These are phyloP conservation scores for Pionites leucogaster DNA, from an alignment of 2,113 vertebrate species.

Conservation along the genomic window DNA sequence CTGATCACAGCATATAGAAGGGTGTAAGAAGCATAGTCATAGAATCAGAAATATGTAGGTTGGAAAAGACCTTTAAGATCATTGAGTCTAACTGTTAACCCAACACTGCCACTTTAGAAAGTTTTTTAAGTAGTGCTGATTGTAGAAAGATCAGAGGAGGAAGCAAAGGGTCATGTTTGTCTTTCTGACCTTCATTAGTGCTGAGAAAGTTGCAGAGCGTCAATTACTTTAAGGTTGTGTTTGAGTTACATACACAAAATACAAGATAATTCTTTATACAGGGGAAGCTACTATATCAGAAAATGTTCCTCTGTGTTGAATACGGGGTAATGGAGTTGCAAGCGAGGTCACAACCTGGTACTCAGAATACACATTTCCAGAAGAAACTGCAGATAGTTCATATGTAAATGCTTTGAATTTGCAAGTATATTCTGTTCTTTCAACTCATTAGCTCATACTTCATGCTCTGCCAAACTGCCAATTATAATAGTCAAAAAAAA, in stretches of 20 bases:
- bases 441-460: constrained; percentile 43
- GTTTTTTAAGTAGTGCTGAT: neutral
- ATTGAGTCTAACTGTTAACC: neutral
- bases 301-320: neutral
- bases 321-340: neutral
- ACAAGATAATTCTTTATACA: neutral
- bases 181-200: neutral
- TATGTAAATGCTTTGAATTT: constrained; percentile 17
- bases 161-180: neutral
- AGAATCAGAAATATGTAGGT: neutral
- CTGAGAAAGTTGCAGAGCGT: neutral
- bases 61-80: neutral
- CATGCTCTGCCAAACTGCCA: constrained; percentile 51
- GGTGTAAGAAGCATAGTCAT: neutral
- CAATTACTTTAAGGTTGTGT: neutral
- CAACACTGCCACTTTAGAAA: neutral
- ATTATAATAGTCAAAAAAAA: neutral
- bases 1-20: neutral
- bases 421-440: constrained; percentile 47
- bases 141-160: neutral
- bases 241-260: neutral
- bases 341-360: neutral
- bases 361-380: neutral
- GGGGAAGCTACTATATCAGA: neutral
- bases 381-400: neutral